Evolutionary conservation across 2,113 vertebrate species (phyloP).

Genomic region (Hiodon tergisus): DNA sequence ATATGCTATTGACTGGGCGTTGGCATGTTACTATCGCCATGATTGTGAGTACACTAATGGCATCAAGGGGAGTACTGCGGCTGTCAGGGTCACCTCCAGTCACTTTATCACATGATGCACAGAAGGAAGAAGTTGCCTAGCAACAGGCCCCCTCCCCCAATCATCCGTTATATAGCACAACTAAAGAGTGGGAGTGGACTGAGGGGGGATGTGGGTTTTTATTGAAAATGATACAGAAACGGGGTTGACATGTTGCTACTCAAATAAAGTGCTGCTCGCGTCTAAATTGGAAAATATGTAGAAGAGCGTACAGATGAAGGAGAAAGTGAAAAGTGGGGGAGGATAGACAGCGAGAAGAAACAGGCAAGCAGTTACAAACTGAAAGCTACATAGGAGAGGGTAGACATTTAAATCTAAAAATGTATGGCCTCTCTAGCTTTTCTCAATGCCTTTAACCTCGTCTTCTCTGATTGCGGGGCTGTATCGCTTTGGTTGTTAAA

Average conservation of each 20-base stretch:
- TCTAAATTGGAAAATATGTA: not conserved
- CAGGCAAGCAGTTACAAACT: not conserved
- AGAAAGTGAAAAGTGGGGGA: not conserved
- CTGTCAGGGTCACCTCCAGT: constrained; percentile 25
- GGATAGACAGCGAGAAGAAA: not conserved
- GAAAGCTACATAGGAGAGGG: too few species aligned
- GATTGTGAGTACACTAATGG: constrained; percentile 1
- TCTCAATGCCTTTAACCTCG: not conserved
- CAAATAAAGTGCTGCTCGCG: not conserved
- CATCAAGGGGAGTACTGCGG: constrained; percentile 2
- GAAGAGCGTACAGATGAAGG: not conserved
- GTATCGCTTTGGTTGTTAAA: not conserved
- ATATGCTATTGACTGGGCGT: too few species aligned
- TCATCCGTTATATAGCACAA: not conserved
- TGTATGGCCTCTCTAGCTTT: not conserved
- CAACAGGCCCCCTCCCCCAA: constrained; percentile 3
- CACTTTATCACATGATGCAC: constrained; percentile 15
- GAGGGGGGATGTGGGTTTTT: not conserved
- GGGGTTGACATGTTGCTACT: constrained; percentile 4
- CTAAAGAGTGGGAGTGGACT: not conserved
- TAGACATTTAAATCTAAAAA: not conserved
- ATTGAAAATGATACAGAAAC: not conserved
- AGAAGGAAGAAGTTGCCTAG: constrained; percentile 14
- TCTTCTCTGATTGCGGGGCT: not conserved
- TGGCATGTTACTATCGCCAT: not conserved